Evolutionary conservation across 2,888 invertebrate genomes (phyloP), one percentile per base, ranked within the genome.

Genomic region (Synergus umbraculus): DNA sequence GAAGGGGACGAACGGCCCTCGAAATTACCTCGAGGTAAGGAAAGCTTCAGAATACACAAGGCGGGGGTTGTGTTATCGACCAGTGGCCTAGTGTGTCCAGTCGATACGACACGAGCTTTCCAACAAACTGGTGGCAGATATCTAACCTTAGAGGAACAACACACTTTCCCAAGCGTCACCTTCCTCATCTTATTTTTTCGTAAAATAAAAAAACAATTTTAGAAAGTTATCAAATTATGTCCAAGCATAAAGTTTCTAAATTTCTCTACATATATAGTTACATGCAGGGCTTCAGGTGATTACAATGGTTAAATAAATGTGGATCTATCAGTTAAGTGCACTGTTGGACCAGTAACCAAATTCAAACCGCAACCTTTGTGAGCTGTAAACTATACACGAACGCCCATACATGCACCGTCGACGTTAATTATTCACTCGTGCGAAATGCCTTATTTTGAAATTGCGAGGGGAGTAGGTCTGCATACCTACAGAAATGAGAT

Each of bases 31-130:
- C 79, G 76, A 49, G 43, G 63, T 64, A 63, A 76, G 18, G 63
- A 13, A 65, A 76, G 54, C 37, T 54, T 37, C 22, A 73, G 37
- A 84, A 81, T 82, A 83, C 80, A 83, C 78, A 81, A 77, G 69
- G 43, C 78, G 79, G 79, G 80, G 80, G 81, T 81, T 81, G 82
- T 80, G 79, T 81, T 86, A 86, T 86, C 85, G 86, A 86, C 84
- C 84, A 81, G 81, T 83, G 85, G 85, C 85, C 86, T 85, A 86
- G 85, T 86, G 83, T 83, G 81, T 78, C 83, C 80, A 83, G 83
- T 82, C 84, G 83, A 84, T 84, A 82, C 79, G 77, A 82, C 81
- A 78, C 80, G 67, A 76, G 77, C 79, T 79, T 81, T 76, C 77
- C 73, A 81, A 82, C 80, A 79, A 78, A 37, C 46, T 15, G 67